These are phyloP conservation scores for Ambastaia sidthimunki DNA, from an alignment of 2,797 vertebrate genomes.

Conservation along the genomic window DNA sequence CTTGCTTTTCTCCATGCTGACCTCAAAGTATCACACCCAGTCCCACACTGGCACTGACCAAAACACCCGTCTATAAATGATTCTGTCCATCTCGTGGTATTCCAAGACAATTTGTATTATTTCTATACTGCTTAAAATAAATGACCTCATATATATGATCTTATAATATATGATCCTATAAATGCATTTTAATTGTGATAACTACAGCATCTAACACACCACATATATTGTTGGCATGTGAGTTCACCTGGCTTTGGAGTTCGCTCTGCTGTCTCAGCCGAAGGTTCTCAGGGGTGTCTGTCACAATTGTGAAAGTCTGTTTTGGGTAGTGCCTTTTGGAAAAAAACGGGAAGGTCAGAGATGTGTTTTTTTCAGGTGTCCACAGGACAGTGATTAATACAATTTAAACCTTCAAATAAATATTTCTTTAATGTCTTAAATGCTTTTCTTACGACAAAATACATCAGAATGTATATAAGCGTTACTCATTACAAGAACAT, in stretches of 20 bases:
- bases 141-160: not conserved
- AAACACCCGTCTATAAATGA: slow-evolving; percentile 1
- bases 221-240: not conserved
- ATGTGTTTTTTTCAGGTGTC: not conserved
- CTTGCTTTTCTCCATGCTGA: slow-evolving; percentile 57
- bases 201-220: not conserved
- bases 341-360: not conserved
- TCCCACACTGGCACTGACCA: slow-evolving; percentile 34
- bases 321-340: slow-evolving; percentile 84
- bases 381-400: too few species aligned
- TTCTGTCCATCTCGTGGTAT: not conserved
- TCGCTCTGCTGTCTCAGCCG: slow-evolving; percentile 89
- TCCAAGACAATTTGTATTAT: not conserved
- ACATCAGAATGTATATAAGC: too few species aligned
- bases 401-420: too few species aligned
- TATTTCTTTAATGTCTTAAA: too few species aligned
- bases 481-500: too few species aligned
- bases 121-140: not conserved
- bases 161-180: too few species aligned
- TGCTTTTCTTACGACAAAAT: too few species aligned
- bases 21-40: slow-evolving; percentile 61
- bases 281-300: slow-evolving; percentile 89
- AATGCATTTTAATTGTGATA: not conserved
- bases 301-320: slow-evolving; percentile 88
- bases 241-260: slow-evolving; percentile 87